These are phyloP conservation scores for Artemisiospiza belli DNA, from an alignment of 2,113 vertebrate genomes.

Conservation along the genomic window DNA sequence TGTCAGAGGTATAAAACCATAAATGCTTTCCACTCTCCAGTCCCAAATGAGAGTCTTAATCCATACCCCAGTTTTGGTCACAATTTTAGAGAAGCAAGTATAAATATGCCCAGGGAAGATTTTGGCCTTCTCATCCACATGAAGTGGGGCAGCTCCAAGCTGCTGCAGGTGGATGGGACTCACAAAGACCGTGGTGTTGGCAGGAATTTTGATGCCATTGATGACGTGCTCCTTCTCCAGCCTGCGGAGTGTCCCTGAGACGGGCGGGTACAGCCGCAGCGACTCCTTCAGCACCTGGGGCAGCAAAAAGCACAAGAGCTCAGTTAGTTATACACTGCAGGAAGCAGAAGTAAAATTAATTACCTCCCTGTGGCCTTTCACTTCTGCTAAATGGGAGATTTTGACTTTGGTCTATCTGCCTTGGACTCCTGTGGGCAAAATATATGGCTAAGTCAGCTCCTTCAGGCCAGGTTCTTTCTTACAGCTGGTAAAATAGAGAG, in stretches of 20 bases:
- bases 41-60: not conserved
- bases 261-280: conserved; percentile 83
- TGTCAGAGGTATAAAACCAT: not conserved
- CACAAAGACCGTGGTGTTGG: conserved; percentile 60
- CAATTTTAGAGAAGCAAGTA: not conserved
- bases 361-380: not conserved
- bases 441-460: not conserved
- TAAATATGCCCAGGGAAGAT: not conserved
- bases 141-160: not conserved
- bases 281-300: conserved; percentile 88
- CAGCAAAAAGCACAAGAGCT: not conserved
- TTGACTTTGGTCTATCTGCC: not conserved
- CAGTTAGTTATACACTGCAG: not conserved
- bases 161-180: not conserved
- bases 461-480: not conserved
- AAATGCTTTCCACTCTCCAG: not conserved
- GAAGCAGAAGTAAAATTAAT: not conserved
- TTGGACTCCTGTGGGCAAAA: not conserved
- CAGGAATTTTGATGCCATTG: conserved; percentile 78
- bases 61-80: not conserved
- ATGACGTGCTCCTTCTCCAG: conserved; percentile 75
- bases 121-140: not conserved
- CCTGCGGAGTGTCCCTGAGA: conserved; percentile 78
- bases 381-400: not conserved
- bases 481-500: not conserved